phyloP scores from a whole-genome alignment of 1,140 invertebrate genomes.

The Neelides sp. region DNA sequence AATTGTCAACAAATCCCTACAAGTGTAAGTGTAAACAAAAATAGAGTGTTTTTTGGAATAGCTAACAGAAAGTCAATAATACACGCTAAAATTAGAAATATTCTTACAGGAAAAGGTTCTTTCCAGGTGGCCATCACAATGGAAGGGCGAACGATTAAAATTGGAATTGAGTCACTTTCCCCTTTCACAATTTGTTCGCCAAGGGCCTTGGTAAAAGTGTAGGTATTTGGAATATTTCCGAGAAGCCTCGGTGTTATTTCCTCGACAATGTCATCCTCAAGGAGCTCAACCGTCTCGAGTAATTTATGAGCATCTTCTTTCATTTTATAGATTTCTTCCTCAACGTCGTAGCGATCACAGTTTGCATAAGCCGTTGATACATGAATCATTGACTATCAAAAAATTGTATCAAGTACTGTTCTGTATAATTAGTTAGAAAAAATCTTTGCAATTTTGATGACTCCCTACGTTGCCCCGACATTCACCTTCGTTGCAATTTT shows the following conservation, averaged over 20 bases:
- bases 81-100: too few relatives aligned
- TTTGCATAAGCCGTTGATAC: constrained; percentile 83
- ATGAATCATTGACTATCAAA: constrained; percentile 61
- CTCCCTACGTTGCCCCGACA: constrained; percentile 50
- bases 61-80: too few relatives aligned
- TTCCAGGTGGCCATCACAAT: constrained; percentile 63
- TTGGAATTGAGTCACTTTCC: constrained; percentile 57
- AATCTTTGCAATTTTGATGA: constrained; percentile 38
- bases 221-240: constrained; percentile 64
- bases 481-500: constrained; percentile 63
- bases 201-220: constrained; percentile 70
- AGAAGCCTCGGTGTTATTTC: constrained; percentile 46
- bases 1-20: constrained; percentile 87
- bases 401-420: constrained; percentile 2
- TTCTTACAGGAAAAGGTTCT: constrained; percentile 54
- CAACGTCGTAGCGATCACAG: constrained; percentile 52
- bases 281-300: constrained; percentile 34
- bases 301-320: constrained; percentile 49
- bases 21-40: too few relatives aligned
- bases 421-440: not conserved
- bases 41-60: too few relatives aligned
- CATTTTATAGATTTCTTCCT: constrained; percentile 58
- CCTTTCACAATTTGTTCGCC: constrained; percentile 62
- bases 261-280: not conserved
- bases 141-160: constrained; percentile 76